Evolutionary conservation across 2,797 vertebrate species (phyloP).

Genomic region (Siniperca undulata): DNA sequence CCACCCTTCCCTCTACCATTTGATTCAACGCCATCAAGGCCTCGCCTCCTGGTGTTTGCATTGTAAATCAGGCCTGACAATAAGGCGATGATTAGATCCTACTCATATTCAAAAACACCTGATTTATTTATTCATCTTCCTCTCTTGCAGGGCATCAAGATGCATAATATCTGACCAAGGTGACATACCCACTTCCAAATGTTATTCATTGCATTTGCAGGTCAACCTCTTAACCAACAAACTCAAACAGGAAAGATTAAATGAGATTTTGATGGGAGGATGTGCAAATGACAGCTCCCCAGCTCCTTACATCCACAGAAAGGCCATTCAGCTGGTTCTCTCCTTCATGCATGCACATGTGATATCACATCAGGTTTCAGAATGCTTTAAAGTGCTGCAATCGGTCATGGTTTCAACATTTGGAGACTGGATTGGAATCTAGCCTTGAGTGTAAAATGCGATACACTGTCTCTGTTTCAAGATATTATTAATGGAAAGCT

Average conservation of each 20-base stretch:
- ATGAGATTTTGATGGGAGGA: constrained; percentile 67
- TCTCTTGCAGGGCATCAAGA: constrained; percentile 75
- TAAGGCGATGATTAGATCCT: constrained; percentile 83
- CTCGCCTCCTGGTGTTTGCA: constrained; percentile 75
- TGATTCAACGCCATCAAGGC: constrained; percentile 76
- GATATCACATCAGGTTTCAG: constrained; percentile 43
- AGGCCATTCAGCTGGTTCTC: neutral
- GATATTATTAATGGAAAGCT: constrained; percentile 56
- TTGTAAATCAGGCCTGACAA: constrained; percentile 84
- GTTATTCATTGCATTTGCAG: constrained; percentile 82
- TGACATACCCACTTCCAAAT: constrained; percentile 77
- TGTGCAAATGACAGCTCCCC: constrained; percentile 39
- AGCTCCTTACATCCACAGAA: neutral
- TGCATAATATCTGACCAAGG: constrained; percentile 82
- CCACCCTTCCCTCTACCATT: constrained; percentile 69
- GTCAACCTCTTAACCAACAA: constrained; percentile 74
- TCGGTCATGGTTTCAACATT: constrained; percentile 31
- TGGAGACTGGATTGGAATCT: constrained; percentile 28
- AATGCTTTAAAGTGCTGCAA: constrained; percentile 21
- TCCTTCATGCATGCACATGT: constrained; percentile 2
- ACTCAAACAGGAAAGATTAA: constrained; percentile 74
- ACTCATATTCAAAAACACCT: constrained; percentile 82
- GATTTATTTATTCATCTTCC: constrained; percentile 85
- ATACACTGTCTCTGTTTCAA: constrained; percentile 29
- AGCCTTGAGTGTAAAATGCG: constrained; percentile 34